Evolutionary conservation across 2,113 vertebrate species (phyloP).

Genomic region (Mugil cephalus): DNA sequence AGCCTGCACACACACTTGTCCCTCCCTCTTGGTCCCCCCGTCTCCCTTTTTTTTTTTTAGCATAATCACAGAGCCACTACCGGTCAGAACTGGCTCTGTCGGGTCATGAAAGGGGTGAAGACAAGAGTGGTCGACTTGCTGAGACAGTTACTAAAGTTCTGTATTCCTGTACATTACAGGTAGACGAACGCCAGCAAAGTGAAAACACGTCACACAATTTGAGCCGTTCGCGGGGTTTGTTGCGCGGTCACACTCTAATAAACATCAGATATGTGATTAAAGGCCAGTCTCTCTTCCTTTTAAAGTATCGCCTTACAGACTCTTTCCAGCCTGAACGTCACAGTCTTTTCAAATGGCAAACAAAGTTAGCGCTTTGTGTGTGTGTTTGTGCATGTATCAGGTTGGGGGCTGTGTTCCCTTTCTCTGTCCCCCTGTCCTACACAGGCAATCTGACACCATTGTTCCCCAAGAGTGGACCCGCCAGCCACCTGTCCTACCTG

Average conservation of each 20-base stretch:
- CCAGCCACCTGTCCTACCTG: conserved; percentile 79
- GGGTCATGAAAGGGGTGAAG: conserved; percentile 68
- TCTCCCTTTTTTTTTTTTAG: too few relatives aligned
- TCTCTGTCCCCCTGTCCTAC: conserved; percentile 55
- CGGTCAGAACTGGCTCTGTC: conserved; percentile 78
- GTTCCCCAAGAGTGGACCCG: conserved; percentile 64
- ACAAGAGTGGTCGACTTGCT: conserved; percentile 37
- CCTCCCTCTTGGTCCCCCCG: conserved; percentile 43
- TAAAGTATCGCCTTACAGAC: conserved; percentile 73
- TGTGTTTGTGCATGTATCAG: conserved; percentile 65
- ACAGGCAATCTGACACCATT: conserved; percentile 78
- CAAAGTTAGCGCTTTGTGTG: conserved; percentile 76
- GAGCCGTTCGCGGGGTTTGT: conserved; percentile 7
- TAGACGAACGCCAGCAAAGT: background rate
- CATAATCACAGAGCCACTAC: conserved; percentile 72
- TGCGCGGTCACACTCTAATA: conserved; percentile 33
- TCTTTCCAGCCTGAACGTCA: conserved; percentile 61
- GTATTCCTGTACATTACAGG: background rate
- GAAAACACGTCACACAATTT: conserved; percentile 7
- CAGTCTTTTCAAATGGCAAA: conserved; percentile 72
- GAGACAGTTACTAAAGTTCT: conserved; percentile 22
- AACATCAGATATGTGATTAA: conserved; percentile 61
- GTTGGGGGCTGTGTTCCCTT: conserved; percentile 68
- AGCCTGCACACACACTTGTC: conserved; percentile 69
- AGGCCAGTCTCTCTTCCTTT: conserved; percentile 56